phyloP scores from a whole-genome alignment of 2,797 vertebrate genomes.

The Alexandromys oeconomus region DNA sequence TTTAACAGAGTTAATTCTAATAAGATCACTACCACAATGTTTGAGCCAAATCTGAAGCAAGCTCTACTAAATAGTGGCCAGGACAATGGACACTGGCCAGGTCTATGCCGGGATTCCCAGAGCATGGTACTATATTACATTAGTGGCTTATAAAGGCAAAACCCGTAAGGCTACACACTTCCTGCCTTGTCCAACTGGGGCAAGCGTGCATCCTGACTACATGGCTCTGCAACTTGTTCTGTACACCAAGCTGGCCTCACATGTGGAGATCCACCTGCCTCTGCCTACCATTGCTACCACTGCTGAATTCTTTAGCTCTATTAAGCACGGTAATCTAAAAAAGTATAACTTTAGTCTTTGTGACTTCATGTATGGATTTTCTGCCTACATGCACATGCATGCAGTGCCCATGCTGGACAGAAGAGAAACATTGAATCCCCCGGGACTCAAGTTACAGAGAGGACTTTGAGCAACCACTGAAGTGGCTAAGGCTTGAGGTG shows the following conservation, averaged over 20 bases:
- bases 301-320: background rate
- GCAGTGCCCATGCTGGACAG: background rate
- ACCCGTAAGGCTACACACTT: no score
- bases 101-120: background rate
- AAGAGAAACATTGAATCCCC: background rate
- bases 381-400: background rate
- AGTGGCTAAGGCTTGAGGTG: background rate
- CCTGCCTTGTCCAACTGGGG: background rate
- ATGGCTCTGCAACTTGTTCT: background rate
- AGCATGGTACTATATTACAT: background rate
- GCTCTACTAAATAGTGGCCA: background rate
- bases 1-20: no score
- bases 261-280: background rate
- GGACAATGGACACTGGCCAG: background rate
- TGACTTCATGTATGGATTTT: background rate
- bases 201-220: background rate
- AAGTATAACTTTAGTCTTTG: background rate
- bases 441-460: background rate
- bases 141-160: background rate
- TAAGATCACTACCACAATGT: background rate
- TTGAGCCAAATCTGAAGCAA: background rate
- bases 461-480: background rate
- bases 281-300: background rate
- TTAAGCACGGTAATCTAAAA: background rate
- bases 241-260: background rate